Base-by-base conservation (phyloP, 1,140 invertebrate species). In the Rhyzopertha dominica region DNA sequence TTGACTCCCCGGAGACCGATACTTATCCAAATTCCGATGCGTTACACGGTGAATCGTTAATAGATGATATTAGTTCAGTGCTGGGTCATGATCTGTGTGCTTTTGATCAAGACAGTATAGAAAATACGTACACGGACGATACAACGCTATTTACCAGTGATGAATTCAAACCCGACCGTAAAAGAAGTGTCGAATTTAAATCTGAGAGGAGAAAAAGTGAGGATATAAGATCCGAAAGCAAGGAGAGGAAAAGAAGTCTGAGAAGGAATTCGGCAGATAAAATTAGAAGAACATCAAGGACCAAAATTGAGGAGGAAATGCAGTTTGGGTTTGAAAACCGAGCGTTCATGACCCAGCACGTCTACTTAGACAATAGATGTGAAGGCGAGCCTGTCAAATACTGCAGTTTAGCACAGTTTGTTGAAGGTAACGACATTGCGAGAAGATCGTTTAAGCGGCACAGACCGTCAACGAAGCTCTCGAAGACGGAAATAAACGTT, bases 1-100 rank as follows among this genome's bases (percentile, higher is more conserved):
- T 87, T 29, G 86, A 89, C 51, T 87, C 84, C 0, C 84, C 86
- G 0, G 85, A 89, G 69, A 87, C 84, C 1, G 85, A 88, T 37
- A 76, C 79, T 1, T 80, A 78, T 1, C 66, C 74, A 18, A 77
- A 75, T 52, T 81, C 78, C 5, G 82, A 85, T 54, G 72, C 79
- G 1, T 70, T 83, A 47, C 82, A 81, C 38, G 83, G 82, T 3
- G 83, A 85, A 62, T 85, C 82, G 30, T 74, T 85, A 8, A 77
- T 85, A 62, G 84, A 86, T 40, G 84, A 86, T 55, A 77, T 85
- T 5, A 85, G 82, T 57, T 85, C 83, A 0, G 77, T 86, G 53
- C 68, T 85, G 18, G 79, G 75, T 25, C 78, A 81, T 59, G 79
- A 80, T 51, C 69, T 83, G 5, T 46, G 74, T 74, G 53, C 79